Percentiles rank a stretch among this genome's conserved stretches.
phyloP scores from a whole-genome alignment of 1,140 invertebrate species.

The Whitmania pigra region DNA sequence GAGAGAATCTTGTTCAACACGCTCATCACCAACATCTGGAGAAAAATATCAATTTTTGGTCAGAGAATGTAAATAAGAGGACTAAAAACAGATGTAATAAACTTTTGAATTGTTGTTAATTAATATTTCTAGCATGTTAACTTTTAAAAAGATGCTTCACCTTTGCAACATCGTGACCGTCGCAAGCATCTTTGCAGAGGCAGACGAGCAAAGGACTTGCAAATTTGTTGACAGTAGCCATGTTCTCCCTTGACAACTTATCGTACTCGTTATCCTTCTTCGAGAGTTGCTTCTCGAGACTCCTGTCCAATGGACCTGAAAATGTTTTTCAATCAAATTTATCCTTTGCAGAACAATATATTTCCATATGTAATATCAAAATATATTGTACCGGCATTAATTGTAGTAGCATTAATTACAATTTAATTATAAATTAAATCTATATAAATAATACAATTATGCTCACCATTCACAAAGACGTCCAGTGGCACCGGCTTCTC shows the following conservation, averaged over 20 bases:
- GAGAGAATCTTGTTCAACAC: conserved; percentile 65
- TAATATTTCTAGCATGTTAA: too few relatives aligned
- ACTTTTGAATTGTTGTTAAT: too few relatives aligned
- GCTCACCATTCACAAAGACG: not conserved
- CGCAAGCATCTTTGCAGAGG: conserved; percentile 69
- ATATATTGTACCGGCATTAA: too few relatives aligned
- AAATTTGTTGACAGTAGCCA: conserved; percentile 55
- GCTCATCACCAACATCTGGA: conserved; percentile 64
- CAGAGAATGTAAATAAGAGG: too few relatives aligned
- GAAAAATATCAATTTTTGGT: not conserved
- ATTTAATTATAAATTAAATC: not conserved
- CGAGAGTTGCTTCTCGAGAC: conserved; percentile 8
- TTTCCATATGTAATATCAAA: too few relatives aligned
- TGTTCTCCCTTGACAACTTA: conserved; percentile 41
- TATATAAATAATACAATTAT: not conserved
- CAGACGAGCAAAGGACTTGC: conserved; percentile 69
- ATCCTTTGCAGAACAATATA: too few relatives aligned
- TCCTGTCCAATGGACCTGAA: conserved; percentile 12
- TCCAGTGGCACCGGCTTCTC: conserved; percentile 37
- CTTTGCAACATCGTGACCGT: conserved; percentile 64
- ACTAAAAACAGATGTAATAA: too few relatives aligned
- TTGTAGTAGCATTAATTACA: too few relatives aligned
- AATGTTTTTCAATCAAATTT: not conserved
- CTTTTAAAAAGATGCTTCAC: not conserved
- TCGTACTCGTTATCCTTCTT: conserved; percentile 39